Percentiles rank a stretch among this genome's conserved stretches.
These are phyloP conservation scores for Strix uralensis DNA, from an alignment of 2,113 vertebrate genomes.

Conservation along the genomic window DNA sequence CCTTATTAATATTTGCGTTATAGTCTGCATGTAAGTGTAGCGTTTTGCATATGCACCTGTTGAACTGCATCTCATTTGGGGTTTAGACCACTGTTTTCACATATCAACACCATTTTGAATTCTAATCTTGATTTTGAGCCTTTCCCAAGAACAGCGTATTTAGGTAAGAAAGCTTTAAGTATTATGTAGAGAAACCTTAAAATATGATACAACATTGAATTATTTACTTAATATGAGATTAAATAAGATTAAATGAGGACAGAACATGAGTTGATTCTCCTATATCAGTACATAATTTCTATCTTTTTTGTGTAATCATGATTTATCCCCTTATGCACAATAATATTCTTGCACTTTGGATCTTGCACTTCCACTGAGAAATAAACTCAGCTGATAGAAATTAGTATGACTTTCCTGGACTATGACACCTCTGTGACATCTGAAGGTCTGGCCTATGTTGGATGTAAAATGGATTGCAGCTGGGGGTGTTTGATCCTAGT, in stretches of 20 bases:
- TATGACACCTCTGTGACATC: not conserved
- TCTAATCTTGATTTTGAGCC: not conserved
- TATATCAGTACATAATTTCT: not conserved
- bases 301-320: not conserved
- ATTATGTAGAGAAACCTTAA: not conserved
- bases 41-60: not conserved
- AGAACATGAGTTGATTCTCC: not conserved
- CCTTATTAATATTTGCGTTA: not conserved
- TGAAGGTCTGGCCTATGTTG: no score
- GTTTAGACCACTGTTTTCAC: not conserved
- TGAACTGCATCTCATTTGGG: not conserved
- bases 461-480: not conserved
- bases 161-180: not conserved
- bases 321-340: not conserved
- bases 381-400: not conserved
- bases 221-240: not conserved
- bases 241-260: not conserved
- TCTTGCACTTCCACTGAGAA: not conserved
- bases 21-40: not conserved
- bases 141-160: not conserved
- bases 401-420: not conserved
- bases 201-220: not conserved
- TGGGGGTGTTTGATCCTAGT: not conserved
- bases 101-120: not conserved
- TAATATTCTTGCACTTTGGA: not conserved